phyloP scores from a whole-genome alignment of 1,140 invertebrate genomes.

The Eueides isabella region DNA sequence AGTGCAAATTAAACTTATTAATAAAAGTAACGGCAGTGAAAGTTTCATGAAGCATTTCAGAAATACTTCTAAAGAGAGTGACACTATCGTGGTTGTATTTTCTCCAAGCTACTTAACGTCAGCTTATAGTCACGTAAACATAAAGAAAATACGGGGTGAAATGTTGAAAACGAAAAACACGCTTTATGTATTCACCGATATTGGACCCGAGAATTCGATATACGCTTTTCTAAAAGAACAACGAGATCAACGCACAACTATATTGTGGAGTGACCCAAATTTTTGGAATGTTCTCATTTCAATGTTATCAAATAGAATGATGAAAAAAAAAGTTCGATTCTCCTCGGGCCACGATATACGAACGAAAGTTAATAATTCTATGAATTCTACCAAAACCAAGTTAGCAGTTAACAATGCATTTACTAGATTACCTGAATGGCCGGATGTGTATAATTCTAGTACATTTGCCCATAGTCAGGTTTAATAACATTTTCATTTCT shows the following conservation, averaged over 20 bases:
- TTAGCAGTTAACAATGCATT: conserved; percentile 40
- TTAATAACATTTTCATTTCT: conserved; percentile 62
- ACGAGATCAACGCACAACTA: conserved; percentile 55
- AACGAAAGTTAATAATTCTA: conserved; percentile 13
- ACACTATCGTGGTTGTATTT: conserved; percentile 63
- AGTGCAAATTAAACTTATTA: conserved; percentile 51
- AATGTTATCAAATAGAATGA: conserved; percentile 29
- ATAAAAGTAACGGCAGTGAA: conserved; percentile 39
- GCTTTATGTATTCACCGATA: conserved; percentile 69
- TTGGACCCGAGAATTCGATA: conserved; percentile 70
- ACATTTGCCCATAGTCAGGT: conserved; percentile 67
- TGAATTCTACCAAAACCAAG: conserved; percentile 21
- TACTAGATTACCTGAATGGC: conserved; percentile 54
- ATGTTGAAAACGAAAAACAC: conserved; percentile 70
- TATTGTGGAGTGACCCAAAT: conserved; percentile 65
- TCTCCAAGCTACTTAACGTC: conserved; percentile 71
- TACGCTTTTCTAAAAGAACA: conserved; percentile 73
- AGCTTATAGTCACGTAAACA: conserved; percentile 66
- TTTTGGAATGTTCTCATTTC: conserved; percentile 63
- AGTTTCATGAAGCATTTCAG: conserved; percentile 44
- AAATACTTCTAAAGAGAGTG: conserved; percentile 45
- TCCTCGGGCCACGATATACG: conserved; percentile 20
- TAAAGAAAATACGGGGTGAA: conserved; percentile 74
- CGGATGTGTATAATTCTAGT: conserved; percentile 55
- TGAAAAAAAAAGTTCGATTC: conserved; percentile 32